A percentile compares a stretch with the other conserved stretches of the same genome.
These are phyloP conservation scores for Gadus macrocephalus DNA, from an alignment of 2,113 vertebrate species.

Conservation along the genomic window DNA sequence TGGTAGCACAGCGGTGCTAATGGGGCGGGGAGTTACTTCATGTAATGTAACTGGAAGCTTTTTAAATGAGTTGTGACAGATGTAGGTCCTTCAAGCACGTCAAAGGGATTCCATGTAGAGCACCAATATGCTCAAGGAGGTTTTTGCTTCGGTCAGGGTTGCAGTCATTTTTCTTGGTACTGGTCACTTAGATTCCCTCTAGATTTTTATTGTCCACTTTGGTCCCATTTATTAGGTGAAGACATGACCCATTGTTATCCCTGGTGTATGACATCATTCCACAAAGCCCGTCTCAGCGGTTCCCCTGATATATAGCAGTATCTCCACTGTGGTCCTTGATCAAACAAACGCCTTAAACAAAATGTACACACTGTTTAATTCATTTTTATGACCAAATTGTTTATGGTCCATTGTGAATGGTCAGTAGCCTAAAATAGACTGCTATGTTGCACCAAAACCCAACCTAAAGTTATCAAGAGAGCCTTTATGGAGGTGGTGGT, in stretches of 20 bases:
- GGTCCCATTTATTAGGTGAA: slow-evolving; percentile 42
- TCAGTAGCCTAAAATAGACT: too few species aligned
- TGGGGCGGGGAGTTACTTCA: not conserved
- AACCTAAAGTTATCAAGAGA: too few species aligned
- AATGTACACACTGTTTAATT: too few species aligned
- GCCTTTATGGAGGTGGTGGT: too few species aligned
- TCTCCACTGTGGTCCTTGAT: too few species aligned
- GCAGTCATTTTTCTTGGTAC: slow-evolving; percentile 26
- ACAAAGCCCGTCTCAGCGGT: too few species aligned
- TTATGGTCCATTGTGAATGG: too few species aligned
- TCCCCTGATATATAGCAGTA: too few species aligned
- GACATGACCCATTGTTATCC: slow-evolving; percentile 11
- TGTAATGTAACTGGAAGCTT: slow-evolving; percentile 16
- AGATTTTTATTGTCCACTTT: slow-evolving; percentile 32
- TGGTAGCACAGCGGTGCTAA: slow-evolving; percentile 14
- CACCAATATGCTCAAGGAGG: slow-evolving; percentile 27
- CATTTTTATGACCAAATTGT: too few species aligned
- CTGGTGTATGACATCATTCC: slow-evolving; percentile 7
- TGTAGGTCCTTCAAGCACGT: slow-evolving; percentile 23
- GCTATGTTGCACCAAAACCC: too few species aligned
- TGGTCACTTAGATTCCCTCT: slow-evolving; percentile 30
- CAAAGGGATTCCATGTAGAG: slow-evolving; percentile 31
- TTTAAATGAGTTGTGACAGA: slow-evolving; percentile 34
- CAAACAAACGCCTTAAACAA: too few species aligned
- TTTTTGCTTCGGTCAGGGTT: not conserved